A percentile compares a stretch with the other conserved stretches of the same genome.
Evolutionary conservation across 64 coral and sea anemone species (phyloP).

Genomic region (Anthopleura sola): DNA sequence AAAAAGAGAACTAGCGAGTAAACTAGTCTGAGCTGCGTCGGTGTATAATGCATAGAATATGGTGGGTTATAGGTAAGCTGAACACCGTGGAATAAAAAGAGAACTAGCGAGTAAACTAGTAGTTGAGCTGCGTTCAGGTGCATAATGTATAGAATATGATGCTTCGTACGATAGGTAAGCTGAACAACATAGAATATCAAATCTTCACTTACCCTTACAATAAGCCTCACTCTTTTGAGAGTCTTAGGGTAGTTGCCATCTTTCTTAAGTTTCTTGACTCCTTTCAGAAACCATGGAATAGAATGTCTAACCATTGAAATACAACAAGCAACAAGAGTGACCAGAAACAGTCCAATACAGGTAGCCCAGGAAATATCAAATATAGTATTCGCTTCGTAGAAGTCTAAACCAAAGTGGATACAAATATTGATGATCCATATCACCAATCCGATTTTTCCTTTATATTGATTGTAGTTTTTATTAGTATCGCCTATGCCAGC

Average conservation of each 20-base stretch:
- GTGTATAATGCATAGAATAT: too few relatives aligned
- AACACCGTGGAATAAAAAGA: too few relatives aligned
- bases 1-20: too few relatives aligned
- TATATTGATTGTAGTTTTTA: constrained; percentile 50
- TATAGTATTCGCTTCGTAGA: constrained; percentile 81
- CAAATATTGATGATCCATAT: constrained; percentile 78
- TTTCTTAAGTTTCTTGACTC: constrained; percentile 83
- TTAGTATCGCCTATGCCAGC: constrained; percentile 85
- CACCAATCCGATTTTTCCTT: constrained; percentile 69
- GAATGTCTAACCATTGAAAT: constrained; percentile 80
- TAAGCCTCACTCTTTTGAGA: constrained; percentile 53
- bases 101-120: too few relatives aligned
- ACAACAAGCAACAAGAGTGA: constrained; percentile 78
- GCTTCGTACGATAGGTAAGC: too few relatives aligned
- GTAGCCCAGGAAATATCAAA: constrained; percentile 87
- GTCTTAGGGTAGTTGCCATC: constrained; percentile 87
- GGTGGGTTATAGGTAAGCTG: too few relatives aligned
- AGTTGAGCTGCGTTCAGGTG: too few relatives aligned
- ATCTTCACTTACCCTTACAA: constrained; percentile 58
- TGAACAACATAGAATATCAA: not conserved
- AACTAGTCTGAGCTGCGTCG: too few relatives aligned
- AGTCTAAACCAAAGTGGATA: constrained; percentile 86
- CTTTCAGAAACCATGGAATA: constrained; percentile 83
- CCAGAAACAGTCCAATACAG: constrained; percentile 80
- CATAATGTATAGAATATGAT: too few relatives aligned